phyloP scores from a whole-genome alignment of 1,140 invertebrate genomes.

The Pogonus chalceus region DNA sequence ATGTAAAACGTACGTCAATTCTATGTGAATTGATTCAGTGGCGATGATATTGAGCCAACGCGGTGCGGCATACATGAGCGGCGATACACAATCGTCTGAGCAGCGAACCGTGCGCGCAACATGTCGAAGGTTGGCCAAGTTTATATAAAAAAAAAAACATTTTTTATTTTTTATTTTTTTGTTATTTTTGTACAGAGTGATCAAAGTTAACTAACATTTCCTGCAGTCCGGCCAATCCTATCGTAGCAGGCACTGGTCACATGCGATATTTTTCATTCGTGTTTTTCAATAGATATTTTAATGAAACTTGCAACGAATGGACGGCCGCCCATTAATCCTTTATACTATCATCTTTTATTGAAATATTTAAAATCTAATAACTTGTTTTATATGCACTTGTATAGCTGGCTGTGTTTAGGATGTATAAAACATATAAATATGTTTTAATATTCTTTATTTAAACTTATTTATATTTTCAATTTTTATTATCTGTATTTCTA shows the following conservation, averaged over 20 bases:
- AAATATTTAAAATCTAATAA: neutral
- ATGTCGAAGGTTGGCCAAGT: slow-evolving; percentile 4
- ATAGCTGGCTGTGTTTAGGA: too few relatives aligned
- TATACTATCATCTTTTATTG: slow-evolving; percentile 1
- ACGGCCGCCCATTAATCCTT: neutral
- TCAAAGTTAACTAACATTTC: slow-evolving; percentile 5
- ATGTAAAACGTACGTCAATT: too few relatives aligned
- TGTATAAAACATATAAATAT: too few relatives aligned
- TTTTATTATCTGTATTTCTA: too few relatives aligned
- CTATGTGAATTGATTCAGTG: too few relatives aligned
- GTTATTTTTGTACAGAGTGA: slow-evolving; percentile 6
- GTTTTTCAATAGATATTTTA: neutral
- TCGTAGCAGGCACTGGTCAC: neutral
- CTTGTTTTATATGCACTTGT: too few relatives aligned
- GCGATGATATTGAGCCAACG: too few relatives aligned
- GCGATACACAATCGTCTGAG: neutral
- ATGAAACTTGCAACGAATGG: neutral
- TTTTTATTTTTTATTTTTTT: neutral
- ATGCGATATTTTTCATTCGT: slow-evolving; percentile 1
- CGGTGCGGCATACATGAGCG: neutral
- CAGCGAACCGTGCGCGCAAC: neutral
- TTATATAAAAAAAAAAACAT: slow-evolving; percentile 3
- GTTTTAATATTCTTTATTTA: too few relatives aligned
- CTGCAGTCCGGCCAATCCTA: neutral
- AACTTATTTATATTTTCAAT: too few relatives aligned